These are phyloP conservation scores for Xiphorhynchus elegans DNA, from an alignment of 2,113 vertebrate genomes.

Conservation along the genomic window DNA sequence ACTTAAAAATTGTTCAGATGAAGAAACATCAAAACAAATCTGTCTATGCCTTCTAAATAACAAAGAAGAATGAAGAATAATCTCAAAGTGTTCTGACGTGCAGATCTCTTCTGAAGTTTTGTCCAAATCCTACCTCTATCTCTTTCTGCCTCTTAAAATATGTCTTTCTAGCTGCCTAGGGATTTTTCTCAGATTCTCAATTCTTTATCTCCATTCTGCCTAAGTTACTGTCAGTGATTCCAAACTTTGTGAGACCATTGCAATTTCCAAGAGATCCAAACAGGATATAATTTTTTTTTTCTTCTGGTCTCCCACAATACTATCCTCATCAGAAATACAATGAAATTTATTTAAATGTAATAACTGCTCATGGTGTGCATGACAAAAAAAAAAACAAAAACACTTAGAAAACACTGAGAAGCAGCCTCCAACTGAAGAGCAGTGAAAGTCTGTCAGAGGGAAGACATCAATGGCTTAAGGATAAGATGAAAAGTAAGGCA, in stretches of 20 bases:
- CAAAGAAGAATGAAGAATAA: neutral
- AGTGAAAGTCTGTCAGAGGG: neutral
- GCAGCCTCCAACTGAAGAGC: neutral
- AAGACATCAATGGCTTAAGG: neutral
- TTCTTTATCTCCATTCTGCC: neutral
- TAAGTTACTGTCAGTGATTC: neutral
- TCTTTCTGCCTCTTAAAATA: neutral
- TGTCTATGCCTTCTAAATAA: neutral
- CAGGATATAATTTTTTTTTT: neutral
- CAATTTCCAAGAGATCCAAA: neutral
- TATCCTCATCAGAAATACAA: neutral
- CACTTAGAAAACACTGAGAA: neutral
- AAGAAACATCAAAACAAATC: neutral
- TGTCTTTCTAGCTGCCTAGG: neutral
- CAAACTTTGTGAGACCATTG: neutral
- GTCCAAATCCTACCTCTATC: neutral
- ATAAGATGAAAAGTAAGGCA: neutral
- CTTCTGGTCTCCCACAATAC: neutral
- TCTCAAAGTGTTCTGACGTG: neutral
- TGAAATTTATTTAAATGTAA: neutral
- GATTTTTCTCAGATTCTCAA: neutral
- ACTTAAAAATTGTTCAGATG: neutral
- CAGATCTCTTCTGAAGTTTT: neutral
- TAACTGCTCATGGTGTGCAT: neutral
- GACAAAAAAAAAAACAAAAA: neutral